Conservation (phyloP, 2,888 invertebrate genomes). For the Pseudococcus longispinus region DNA sequence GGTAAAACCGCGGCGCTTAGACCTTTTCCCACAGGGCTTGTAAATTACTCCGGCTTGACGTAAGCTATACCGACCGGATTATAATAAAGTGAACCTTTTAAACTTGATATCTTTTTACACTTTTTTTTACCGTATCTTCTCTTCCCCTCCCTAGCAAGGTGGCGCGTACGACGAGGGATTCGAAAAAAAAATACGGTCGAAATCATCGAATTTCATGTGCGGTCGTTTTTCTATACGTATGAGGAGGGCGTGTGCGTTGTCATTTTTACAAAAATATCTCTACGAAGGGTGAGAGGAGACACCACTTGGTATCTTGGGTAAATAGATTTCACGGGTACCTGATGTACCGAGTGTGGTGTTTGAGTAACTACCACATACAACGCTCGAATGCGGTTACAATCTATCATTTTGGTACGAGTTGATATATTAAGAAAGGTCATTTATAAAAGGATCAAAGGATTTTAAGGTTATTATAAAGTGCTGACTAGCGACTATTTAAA, state of each 20-base stretch:
- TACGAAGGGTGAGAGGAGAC: not conserved
- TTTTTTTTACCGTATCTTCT: not conserved
- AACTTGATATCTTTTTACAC: slow-evolving; percentile 32
- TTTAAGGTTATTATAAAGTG: slow-evolving; percentile 26
- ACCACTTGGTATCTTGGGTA: not conserved
- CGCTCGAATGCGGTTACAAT: not conserved
- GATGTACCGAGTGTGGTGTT: not conserved
- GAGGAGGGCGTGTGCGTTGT: not conserved
- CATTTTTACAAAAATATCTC: not conserved
- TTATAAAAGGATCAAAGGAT: slow-evolving; percentile 19
- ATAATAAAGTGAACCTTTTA: slow-evolving; percentile 19
- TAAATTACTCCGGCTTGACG: slow-evolving; percentile 52
- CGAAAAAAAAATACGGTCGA: not conserved
- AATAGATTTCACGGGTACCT: not conserved
- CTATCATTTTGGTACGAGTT: not conserved
- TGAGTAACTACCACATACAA: not conserved
- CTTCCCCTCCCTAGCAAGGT: no score
- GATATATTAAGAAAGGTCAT: not conserved
- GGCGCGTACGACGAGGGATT: not conserved
- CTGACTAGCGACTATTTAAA: not conserved
- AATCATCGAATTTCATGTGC: not conserved
- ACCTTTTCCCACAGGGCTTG: slow-evolving; percentile 50
- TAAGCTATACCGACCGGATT: slow-evolving; percentile 27
- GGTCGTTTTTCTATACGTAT: not conserved
- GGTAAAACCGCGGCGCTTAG: slow-evolving; percentile 26